Conservation (phyloP, 2,113 vertebrate genomes). For the Aspidoscelis tigris region DNA sequence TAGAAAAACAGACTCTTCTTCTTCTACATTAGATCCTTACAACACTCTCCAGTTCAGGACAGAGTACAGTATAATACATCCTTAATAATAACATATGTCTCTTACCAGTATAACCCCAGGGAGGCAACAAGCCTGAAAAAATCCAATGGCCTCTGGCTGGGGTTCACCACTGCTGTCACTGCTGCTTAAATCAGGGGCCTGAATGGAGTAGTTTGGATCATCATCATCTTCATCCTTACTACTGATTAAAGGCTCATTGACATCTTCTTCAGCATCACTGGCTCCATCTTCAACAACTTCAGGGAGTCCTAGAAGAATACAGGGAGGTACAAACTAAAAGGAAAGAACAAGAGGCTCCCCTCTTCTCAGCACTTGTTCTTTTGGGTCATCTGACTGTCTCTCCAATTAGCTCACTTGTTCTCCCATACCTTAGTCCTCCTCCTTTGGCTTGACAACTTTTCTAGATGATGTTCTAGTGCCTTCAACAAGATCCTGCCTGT, state of each 20-base stretch:
- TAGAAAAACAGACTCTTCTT: too few species aligned
- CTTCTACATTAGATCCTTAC: not conserved
- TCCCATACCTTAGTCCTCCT: conserved; percentile 66
- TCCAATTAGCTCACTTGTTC: conserved; percentile 52
- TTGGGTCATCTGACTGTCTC: conserved; percentile 41
- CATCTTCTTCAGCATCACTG: conserved; percentile 75
- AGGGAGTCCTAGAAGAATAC: conserved; percentile 69
- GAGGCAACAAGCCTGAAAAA: conserved; percentile 90
- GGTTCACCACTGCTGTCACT: too few species aligned
- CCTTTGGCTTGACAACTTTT: conserved; percentile 65
- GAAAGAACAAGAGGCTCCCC: conserved; percentile 8
- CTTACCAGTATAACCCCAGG: conserved; percentile 93
- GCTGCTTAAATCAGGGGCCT: conserved; percentile 59
- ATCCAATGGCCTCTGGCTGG: conserved; percentile 80
- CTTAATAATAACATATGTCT: not conserved
- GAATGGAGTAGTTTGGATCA: conserved; percentile 76
- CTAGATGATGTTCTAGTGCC: conserved; percentile 62
- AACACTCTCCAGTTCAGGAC: not conserved
- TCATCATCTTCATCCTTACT: conserved; percentile 76
- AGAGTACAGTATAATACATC: not conserved
- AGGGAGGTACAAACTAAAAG: conserved; percentile 37
- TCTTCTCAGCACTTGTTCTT: conserved; percentile 30
- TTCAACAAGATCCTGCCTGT: conserved; percentile 65
- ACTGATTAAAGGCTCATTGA: conserved; percentile 87
- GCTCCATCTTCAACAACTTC: conserved; percentile 75